Evolutionary conservation across 2,113 vertebrate species (phyloP).

Genomic region (Propithecus coquereli): DNA sequence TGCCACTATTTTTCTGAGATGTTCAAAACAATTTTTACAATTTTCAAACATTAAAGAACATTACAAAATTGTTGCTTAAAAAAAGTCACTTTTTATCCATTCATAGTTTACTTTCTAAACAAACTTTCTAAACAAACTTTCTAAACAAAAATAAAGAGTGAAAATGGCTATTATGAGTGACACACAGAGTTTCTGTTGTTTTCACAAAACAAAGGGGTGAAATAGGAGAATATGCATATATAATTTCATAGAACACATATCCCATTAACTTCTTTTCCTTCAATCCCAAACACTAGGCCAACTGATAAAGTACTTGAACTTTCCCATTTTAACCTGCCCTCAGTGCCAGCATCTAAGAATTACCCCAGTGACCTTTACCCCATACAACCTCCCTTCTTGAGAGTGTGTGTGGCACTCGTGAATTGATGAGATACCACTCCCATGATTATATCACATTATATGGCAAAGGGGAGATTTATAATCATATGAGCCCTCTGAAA

Average conservation of each 20-base stretch:
- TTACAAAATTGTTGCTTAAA: not conserved
- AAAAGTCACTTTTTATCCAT: conserved; percentile 1
- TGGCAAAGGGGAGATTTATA: not conserved
- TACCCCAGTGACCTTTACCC: not conserved
- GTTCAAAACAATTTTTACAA: not conserved
- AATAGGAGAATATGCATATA: not conserved
- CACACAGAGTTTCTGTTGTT: not conserved
- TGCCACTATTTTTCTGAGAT: not conserved
- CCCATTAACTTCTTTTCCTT: not conserved
- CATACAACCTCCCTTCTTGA: rapidly evolving
- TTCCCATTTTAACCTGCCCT: not conserved
- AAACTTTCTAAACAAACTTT: too few species aligned
- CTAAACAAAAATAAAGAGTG: not conserved
- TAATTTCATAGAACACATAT: not conserved
- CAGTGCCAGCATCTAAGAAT: not conserved
- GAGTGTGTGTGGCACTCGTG: not conserved
- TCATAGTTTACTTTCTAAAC: not conserved
- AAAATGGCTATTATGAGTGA: not conserved
- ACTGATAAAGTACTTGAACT: not conserved
- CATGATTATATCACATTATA: rapidly evolving
- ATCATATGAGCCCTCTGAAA: not conserved
- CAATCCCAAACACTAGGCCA: not conserved
- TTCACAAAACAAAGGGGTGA: not conserved
- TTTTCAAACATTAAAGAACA: not conserved
- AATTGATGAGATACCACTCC: not conserved